Evolutionary conservation across 2,888 invertebrate species (phyloP).

Genomic region (Apotomis turbidana): DNA sequence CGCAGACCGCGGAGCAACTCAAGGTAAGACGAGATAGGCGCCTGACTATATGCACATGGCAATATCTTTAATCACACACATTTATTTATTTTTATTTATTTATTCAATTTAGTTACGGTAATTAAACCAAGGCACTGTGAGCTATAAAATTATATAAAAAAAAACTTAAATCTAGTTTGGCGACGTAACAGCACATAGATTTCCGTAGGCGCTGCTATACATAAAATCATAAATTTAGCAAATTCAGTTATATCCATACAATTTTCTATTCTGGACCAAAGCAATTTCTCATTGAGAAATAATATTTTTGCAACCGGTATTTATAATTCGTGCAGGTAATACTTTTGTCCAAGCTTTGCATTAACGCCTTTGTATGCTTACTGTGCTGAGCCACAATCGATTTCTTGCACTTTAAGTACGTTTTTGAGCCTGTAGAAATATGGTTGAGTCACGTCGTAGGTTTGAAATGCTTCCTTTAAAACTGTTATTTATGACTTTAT

Average conservation of each 20-base stretch:
- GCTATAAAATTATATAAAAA: too few species aligned
- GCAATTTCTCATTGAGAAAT: too few species aligned
- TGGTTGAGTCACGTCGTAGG: constrained; percentile 24
- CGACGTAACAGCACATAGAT: too few species aligned
- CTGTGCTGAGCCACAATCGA: constrained; percentile 28
- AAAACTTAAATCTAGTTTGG: too few species aligned
- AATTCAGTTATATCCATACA: neutral
- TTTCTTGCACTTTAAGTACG: constrained; percentile 28
- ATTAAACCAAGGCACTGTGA: too few species aligned
- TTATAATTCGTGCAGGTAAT: neutral
- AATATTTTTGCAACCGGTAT: neutral
- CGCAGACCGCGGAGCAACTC: constrained; percentile 94
- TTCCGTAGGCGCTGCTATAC: neutral
- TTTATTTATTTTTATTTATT: too few species aligned
- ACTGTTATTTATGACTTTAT: neutral
- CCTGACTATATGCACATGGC: constrained; percentile 14
- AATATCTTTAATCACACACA: neutral
- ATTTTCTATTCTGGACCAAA: too few species aligned
- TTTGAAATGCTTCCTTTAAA: constrained; percentile 1
- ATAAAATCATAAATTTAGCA: neutral
- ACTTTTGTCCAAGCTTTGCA: neutral
- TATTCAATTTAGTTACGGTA: too few species aligned
- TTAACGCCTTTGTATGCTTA: constrained; percentile 21
- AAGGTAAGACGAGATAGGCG: constrained; percentile 78
- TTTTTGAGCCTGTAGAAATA: constrained; percentile 24